Percentiles rank a stretch among this genome's conserved stretches.
Evolutionary conservation across 2,888 invertebrate species (phyloP).

Genomic region (Stenchaetothrips biformis): DNA sequence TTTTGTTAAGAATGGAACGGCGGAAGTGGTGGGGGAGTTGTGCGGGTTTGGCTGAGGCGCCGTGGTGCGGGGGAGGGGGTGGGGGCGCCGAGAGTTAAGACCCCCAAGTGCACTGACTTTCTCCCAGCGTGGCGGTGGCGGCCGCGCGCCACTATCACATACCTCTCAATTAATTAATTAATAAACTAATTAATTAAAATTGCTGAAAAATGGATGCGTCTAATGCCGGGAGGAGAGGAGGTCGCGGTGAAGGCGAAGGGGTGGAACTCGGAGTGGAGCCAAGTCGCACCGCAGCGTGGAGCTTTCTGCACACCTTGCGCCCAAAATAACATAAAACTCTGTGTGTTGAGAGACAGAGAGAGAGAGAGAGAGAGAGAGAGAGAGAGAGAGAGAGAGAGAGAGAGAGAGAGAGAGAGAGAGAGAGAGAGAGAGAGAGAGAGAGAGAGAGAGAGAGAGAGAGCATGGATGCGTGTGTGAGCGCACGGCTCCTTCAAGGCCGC

Average conservation of each 20-base stretch:
- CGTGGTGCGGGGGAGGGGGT: neutral
- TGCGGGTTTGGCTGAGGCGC: neutral
- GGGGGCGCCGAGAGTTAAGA: slow-evolving; percentile 4
- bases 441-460: neutral
- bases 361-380: neutral
- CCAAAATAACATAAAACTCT: neutral
- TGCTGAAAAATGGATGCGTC: slow-evolving; percentile 24
- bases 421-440: slow-evolving; percentile 1
- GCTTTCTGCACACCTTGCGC: neutral
- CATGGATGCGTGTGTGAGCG: neutral
- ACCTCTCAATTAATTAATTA: slow-evolving; percentile 25
- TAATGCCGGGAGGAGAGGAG: neutral
- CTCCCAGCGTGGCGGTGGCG: neutral
- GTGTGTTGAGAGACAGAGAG: neutral
- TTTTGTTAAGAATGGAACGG: slow-evolving; percentile 8
- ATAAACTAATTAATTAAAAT: slow-evolving; percentile 25
- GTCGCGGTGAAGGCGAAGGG: neutral
- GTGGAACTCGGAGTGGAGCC: too few relatives aligned
- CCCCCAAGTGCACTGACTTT: slow-evolving; percentile 20
- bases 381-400: neutral
- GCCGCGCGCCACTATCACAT: neutral
- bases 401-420: neutral
- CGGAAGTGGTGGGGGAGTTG: neutral
- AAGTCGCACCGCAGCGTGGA: too few relatives aligned
- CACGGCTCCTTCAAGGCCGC: neutral